phyloP scores from a whole-genome alignment of 2,797 vertebrate species.

The Hydrocynus forskahlii region DNA sequence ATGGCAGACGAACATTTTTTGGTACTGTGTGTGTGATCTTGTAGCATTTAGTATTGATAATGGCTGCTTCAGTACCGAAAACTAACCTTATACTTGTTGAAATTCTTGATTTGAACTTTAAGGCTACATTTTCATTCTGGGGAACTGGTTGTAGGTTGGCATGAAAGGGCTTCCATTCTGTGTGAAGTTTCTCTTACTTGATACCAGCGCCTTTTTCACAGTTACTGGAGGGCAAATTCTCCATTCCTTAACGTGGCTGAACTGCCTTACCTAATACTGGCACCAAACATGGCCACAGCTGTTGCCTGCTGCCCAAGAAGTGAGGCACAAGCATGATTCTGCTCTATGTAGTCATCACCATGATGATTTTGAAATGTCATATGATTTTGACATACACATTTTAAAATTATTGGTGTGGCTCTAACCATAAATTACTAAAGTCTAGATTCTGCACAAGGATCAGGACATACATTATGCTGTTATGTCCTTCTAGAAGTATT shows the following conservation, averaged over 20 bases:
- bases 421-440: neutral
- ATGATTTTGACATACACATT: slow-evolving; percentile 1
- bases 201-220: slow-evolving; percentile 1
- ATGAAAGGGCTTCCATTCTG: slow-evolving; percentile 3
- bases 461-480: neutral
- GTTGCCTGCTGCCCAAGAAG: neutral
- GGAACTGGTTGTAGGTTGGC: neutral
- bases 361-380: neutral
- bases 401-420: neutral
- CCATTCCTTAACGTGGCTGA: slow-evolving; percentile 24
- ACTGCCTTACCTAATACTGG: slow-evolving; percentile 23
- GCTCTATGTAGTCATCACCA: slow-evolving; percentile 12
- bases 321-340: slow-evolving; percentile 17
- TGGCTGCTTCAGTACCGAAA: neutral
- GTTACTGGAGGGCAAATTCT: slow-evolving; percentile 5
- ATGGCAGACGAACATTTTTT: neutral
- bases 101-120: slow-evolving; percentile 7
- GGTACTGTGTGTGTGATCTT: neutral
- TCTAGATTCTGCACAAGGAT: neutral
- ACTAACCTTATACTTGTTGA: neutral
- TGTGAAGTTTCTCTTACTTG: slow-evolving; percentile 1
- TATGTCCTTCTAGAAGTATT: slow-evolving; percentile 4
- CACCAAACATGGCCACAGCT: slow-evolving; percentile 7
- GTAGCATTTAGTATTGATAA: neutral
- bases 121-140: neutral